phyloP scores from a whole-genome alignment of 2,113 vertebrate species.

The Chionis minor region DNA sequence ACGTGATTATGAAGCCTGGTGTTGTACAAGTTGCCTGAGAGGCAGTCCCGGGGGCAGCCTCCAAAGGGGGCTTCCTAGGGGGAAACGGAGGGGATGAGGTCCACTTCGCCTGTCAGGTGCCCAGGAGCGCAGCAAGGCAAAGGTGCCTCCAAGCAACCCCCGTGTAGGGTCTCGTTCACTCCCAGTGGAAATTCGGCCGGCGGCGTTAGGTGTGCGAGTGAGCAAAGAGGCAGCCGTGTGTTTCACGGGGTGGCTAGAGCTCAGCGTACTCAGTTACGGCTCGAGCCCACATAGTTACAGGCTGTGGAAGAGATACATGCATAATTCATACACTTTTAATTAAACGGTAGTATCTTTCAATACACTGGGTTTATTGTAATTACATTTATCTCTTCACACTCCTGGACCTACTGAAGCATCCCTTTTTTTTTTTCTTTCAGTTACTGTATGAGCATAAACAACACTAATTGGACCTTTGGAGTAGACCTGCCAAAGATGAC shows the following conservation, averaged over 20 bases:
- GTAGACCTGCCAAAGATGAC: neutral
- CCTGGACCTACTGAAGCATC: neutral
- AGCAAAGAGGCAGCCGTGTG: neutral
- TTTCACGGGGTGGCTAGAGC: neutral
- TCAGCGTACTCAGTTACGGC: neutral
- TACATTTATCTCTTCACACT: neutral
- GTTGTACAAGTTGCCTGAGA: too few relatives aligned
- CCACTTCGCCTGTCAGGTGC: accelerated
- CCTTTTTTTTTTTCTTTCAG: neutral
- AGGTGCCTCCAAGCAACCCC: neutral
- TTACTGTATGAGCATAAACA: neutral
- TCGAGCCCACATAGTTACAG: neutral
- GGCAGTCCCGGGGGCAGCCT: neutral
- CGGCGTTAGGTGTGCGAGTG: neutral
- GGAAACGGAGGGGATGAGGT: neutral
- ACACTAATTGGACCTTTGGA: neutral
- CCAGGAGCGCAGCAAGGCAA: neutral
- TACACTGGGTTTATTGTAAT: constrained; percentile 6
- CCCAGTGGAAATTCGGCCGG: neutral
- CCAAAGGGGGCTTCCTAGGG: neutral
- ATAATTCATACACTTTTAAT: constrained; percentile 46
- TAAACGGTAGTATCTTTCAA: neutral
- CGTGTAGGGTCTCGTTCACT: neutral
- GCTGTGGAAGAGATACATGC: neutral
- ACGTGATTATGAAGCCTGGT: too few relatives aligned